phyloP scores from a whole-genome alignment of 1,140 invertebrate species.

The Galleria mellonella region DNA sequence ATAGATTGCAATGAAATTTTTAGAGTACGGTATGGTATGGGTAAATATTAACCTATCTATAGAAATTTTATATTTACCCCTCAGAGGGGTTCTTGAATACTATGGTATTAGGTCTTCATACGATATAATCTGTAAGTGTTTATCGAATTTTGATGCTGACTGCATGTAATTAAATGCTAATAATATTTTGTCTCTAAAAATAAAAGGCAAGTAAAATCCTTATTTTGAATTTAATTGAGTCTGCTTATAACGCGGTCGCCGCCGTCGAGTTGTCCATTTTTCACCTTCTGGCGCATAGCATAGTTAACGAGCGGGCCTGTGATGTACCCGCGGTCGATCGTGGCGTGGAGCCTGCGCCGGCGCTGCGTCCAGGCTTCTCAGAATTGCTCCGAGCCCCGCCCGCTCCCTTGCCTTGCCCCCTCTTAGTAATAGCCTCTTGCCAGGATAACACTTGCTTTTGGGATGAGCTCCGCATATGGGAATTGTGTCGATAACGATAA shows the following conservation, averaged over 20 bases:
- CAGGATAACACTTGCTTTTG: constrained; percentile 1
- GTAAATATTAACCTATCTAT: too few relatives aligned
- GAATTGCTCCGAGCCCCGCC: constrained; percentile 27
- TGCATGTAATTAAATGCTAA: too few relatives aligned
- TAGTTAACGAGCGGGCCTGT: constrained; percentile 62
- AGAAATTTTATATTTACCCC: too few relatives aligned
- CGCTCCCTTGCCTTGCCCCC: constrained; percentile 17
- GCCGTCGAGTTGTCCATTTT: constrained; percentile 34
- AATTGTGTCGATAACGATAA: constrained; percentile 5
- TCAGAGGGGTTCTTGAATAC: too few relatives aligned
- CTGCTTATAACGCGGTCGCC: constrained; percentile 30
- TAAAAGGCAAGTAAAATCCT: constrained; percentile 4
- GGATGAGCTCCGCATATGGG: constrained; percentile 14
- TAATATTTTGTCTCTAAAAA: not conserved
- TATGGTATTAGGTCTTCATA: too few relatives aligned
- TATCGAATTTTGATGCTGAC: too few relatives aligned
- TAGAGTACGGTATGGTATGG: too few relatives aligned
- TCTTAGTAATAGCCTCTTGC: constrained; percentile 27
- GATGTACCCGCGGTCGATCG: constrained; percentile 47
- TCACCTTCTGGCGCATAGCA: constrained; percentile 29
- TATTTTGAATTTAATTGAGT: constrained; percentile 49
- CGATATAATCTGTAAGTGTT: too few relatives aligned
- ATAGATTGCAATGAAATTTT: too few relatives aligned
- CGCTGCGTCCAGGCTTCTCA: constrained; percentile 36
- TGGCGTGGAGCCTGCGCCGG: constrained; percentile 38